phyloP scores from a whole-genome alignment of 2,797 vertebrate species.

The Hirundo rustica region DNA sequence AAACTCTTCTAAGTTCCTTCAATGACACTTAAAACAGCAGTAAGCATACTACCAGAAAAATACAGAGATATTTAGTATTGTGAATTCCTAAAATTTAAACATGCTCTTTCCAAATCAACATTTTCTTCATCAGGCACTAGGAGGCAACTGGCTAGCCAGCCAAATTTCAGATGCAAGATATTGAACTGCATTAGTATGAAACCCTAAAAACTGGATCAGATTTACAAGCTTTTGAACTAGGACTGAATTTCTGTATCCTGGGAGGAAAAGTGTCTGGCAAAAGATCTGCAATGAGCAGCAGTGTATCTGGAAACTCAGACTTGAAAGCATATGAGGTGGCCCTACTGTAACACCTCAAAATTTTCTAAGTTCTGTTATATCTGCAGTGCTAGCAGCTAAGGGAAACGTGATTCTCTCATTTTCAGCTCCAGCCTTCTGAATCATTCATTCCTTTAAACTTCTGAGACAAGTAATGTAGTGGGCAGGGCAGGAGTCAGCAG shows the following conservation, averaged over 20 bases:
- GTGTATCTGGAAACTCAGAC: background rate
- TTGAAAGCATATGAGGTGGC: background rate
- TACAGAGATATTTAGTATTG: background rate
- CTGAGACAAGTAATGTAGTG: background rate
- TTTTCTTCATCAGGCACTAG: background rate
- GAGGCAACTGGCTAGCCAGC: background rate
- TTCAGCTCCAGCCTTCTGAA: background rate
- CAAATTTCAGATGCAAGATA: background rate
- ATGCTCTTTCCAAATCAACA: background rate
- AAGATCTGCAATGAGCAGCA: background rate
- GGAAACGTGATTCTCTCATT: background rate
- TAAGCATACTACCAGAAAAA: background rate
- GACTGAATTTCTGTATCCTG: background rate
- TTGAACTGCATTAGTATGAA: background rate
- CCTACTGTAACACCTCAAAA: background rate
- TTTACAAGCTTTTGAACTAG: background rate
- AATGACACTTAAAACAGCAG: background rate
- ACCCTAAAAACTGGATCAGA: background rate
- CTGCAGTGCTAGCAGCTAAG: background rate
- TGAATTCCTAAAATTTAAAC: background rate
- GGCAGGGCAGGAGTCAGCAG: background rate
- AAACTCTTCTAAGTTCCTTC: background rate
- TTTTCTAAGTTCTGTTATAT: background rate
- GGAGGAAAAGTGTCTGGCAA: background rate
- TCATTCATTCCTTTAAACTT: background rate